Conservation (phyloP, 2,888 invertebrate genomes). For the Timema cristinae region DNA sequence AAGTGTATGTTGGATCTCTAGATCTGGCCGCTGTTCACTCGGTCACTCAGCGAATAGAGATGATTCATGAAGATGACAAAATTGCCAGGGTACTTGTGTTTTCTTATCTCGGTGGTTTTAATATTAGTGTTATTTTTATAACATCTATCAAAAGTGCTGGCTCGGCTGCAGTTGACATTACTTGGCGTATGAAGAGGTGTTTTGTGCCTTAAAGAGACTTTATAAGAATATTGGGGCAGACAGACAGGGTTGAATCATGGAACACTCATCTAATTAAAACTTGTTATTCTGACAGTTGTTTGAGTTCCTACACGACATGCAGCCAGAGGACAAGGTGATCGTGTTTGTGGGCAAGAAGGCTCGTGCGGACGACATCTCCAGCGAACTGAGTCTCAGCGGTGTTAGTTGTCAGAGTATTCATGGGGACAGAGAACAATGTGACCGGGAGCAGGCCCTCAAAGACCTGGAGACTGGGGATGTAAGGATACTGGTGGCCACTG, state of each 20-base stretch:
- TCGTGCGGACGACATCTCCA: slow-evolving; percentile 75
- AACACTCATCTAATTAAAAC: too few species aligned
- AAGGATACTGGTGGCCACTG: slow-evolving; percentile 85
- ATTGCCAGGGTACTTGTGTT: slow-evolving; percentile 46
- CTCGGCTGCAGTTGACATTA: too few species aligned
- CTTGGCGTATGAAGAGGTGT: too few species aligned
- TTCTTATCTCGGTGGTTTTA: too few species aligned
- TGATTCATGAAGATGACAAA: slow-evolving; percentile 71
- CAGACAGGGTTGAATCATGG: too few species aligned
- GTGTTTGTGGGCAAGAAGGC: slow-evolving; percentile 88
- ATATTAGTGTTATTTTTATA: too few species aligned
- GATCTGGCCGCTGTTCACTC: slow-evolving; percentile 88
- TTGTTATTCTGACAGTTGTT: slow-evolving; percentile 50
- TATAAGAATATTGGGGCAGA: too few species aligned
- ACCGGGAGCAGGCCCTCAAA: slow-evolving; percentile 75
- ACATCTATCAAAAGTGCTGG: too few species aligned
- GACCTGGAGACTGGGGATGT: slow-evolving; percentile 78
- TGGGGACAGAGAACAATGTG: slow-evolving; percentile 75
- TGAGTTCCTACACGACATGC: slow-evolving; percentile 67
- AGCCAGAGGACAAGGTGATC: slow-evolving; percentile 74
- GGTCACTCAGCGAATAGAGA: slow-evolving; percentile 74
- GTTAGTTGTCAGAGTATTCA: slow-evolving; percentile 77
- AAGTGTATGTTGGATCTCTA: slow-evolving; percentile 82
- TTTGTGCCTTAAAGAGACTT: too few species aligned
- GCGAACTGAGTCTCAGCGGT: slow-evolving; percentile 68